phyloP scores from a whole-genome alignment of 2,888 invertebrate species.

The Hartigia nigra region DNA sequence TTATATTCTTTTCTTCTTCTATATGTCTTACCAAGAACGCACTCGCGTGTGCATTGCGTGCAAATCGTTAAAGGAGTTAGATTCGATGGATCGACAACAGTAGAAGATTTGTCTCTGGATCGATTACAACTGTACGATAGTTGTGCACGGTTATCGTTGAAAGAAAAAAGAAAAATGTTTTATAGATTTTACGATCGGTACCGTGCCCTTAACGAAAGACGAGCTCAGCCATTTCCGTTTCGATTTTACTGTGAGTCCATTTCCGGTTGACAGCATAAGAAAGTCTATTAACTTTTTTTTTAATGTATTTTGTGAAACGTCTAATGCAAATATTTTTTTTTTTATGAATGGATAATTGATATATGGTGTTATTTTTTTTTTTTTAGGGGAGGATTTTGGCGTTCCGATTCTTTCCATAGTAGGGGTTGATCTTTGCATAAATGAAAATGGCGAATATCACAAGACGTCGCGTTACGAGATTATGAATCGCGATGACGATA shows the following conservation, averaged over 20 bases:
- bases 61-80: neutral
- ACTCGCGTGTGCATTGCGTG: constrained; percentile 12
- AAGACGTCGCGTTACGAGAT: constrained; percentile 83
- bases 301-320: neutral
- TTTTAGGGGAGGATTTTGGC: constrained; percentile 56
- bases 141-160: neutral
- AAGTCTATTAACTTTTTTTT: neutral
- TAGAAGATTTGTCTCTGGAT: neutral
- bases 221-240: constrained; percentile 54
- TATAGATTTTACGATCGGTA: constrained; percentile 65
- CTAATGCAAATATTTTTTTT: too few species aligned
- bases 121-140: neutral
- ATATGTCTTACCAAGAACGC: constrained; percentile 13
- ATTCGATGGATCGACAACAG: neutral
- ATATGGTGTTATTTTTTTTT: neutral
- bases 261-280: neutral
- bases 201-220: constrained; percentile 62
- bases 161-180: constrained; percentile 46
- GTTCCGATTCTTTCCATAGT: constrained; percentile 74
- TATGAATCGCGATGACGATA: constrained; percentile 71
- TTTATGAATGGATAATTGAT: neutral
- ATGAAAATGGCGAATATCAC: constrained; percentile 81
- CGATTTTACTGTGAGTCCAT: constrained; percentile 60
- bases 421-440: constrained; percentile 78
- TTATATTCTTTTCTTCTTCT: constrained; percentile 18